phyloP scores from a whole-genome alignment of 2,888 invertebrate genomes.

The Gastrophysa polygoni region DNA sequence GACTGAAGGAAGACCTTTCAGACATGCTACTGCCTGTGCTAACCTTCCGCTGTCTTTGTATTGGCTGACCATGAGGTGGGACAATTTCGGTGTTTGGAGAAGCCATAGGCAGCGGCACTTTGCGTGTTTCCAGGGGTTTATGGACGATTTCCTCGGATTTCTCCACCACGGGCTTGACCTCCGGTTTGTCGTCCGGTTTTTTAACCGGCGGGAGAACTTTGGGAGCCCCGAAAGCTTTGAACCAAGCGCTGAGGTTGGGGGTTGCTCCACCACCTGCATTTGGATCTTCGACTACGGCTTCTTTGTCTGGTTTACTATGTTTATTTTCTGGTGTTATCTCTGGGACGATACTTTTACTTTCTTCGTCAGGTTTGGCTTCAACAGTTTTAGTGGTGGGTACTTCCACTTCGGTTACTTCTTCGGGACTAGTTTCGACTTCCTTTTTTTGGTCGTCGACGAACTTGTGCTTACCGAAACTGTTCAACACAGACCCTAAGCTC shows the following conservation, averaged over 20 bases:
- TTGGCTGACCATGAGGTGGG: conserved; percentile 56
- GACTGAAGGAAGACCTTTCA: conserved; percentile 78
- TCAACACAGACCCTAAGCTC: conserved; percentile 83
- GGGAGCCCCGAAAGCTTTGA: conserved; percentile 89
- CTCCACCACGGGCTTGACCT: conserved; percentile 51
- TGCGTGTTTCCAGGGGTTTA: conserved; percentile 47
- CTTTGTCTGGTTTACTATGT: conserved; percentile 49
- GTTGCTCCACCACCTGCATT: conserved; percentile 65
- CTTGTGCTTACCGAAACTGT: conserved; percentile 74
- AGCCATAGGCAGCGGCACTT: conserved; percentile 44
- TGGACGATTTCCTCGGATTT: conserved; percentile 54
- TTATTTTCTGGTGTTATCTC: conserved; percentile 37
- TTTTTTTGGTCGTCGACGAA: conserved; percentile 63
- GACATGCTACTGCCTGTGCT: conserved; percentile 83
- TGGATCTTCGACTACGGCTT: conserved; percentile 41
- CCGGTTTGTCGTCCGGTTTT: conserved; percentile 64
- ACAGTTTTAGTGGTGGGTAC: not conserved
- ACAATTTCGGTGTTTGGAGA: conserved; percentile 54
- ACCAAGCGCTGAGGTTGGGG: conserved; percentile 90
- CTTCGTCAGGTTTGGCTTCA: conserved; percentile 7
- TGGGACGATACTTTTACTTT: conserved; percentile 22
- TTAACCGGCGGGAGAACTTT: conserved; percentile 69
- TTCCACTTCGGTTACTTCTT: conserved; percentile 49
- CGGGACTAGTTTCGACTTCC: conserved; percentile 36
- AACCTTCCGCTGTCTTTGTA: conserved; percentile 68